phyloP scores from a whole-genome alignment of 2,797 vertebrate species.

The Macropus fuliginosus region DNA sequence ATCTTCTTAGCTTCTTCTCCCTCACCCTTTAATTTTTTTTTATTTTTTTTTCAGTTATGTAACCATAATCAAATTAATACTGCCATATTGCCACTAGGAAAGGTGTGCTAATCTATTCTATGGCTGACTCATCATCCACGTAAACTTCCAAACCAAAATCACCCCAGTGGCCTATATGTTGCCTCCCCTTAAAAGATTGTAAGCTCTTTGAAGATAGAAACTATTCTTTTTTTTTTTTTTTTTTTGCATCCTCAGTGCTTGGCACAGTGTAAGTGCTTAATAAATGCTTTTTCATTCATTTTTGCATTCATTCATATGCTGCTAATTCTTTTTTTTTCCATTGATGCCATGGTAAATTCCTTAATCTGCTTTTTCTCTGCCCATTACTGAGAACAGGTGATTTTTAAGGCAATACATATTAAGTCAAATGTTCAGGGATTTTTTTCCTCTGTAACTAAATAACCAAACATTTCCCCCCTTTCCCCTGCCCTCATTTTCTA shows the following conservation, averaged over 20 bases:
- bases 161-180: not conserved
- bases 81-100: not conserved
- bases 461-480: not conserved
- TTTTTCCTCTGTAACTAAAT: not conserved
- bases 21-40: not conserved
- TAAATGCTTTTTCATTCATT: not conserved
- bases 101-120: not conserved
- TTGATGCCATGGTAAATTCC: not conserved
- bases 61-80: not conserved
- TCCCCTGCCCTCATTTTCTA: not conserved
- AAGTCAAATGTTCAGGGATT: not conserved
- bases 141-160: not conserved
- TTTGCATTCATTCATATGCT: not conserved
- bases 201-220: not conserved
- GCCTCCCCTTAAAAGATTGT: not conserved
- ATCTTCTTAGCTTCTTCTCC: not conserved
- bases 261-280: not conserved
- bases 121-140: too few relatives aligned
- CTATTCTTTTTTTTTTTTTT: not conserved
- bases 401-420: not conserved
- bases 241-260: not conserved
- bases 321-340: not conserved
- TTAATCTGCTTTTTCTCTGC: not conserved
- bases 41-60: not conserved
- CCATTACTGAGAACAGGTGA: not conserved